These are phyloP conservation scores for Rhinoraja longicauda DNA, from an alignment of 2,797 vertebrate species.

Conservation along the genomic window DNA sequence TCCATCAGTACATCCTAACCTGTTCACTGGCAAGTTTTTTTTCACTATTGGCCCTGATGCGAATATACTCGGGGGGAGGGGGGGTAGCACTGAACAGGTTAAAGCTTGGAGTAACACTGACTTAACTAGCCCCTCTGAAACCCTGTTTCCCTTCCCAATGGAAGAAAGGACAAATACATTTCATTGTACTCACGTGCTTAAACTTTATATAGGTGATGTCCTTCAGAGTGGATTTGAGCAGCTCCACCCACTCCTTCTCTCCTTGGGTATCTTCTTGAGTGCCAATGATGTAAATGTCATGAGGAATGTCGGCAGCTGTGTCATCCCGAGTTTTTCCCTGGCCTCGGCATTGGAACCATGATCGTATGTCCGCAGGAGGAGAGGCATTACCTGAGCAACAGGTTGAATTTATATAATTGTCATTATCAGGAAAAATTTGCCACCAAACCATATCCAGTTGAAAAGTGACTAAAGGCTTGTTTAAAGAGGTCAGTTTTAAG, in stretches of 20 bases:
- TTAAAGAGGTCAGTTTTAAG: not conserved
- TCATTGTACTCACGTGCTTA: slow-evolving; percentile 69
- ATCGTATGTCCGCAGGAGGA: slow-evolving; percentile 78
- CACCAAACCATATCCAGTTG: not conserved
- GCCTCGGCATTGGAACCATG: slow-evolving; percentile 96
- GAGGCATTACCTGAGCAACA: slow-evolving; percentile 71
- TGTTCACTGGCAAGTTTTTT: no score
- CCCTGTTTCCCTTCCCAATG: not conserved
- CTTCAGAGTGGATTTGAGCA: slow-evolving; percentile 70
- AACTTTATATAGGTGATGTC: slow-evolving; percentile 88
- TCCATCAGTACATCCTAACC: not conserved
- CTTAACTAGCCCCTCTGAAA: not conserved
- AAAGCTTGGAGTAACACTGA: not conserved
- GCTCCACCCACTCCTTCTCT: slow-evolving; percentile 88
- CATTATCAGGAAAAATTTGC: not conserved
- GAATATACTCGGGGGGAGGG: no score
- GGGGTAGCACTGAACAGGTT: no score
- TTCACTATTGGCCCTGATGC: no score
- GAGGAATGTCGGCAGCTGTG: slow-evolving; percentile 87
- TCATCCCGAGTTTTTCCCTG: slow-evolving; percentile 90
- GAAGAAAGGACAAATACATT: not conserved
- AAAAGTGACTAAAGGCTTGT: not conserved
- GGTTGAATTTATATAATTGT: not conserved
- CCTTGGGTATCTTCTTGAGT: slow-evolving; percentile 88
- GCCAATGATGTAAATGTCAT: slow-evolving; percentile 93